A percentile compares a stretch with the other conserved stretches of the same genome.
phyloP scores from a whole-genome alignment of 2,113 vertebrate genomes.

The Pycnonotus jocosus region DNA sequence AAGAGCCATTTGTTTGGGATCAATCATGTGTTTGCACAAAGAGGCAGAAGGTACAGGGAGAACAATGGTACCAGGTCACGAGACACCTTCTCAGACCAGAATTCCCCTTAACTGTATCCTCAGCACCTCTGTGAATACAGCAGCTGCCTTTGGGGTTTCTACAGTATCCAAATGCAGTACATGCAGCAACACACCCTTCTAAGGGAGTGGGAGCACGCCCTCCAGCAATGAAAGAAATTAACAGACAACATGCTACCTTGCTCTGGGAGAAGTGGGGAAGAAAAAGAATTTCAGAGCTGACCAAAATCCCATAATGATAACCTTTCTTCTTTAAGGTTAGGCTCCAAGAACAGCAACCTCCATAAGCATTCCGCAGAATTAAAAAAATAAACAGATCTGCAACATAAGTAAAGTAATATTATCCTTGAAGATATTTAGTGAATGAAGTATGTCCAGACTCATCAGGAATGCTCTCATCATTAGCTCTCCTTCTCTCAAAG shows the following conservation, averaged over 20 bases:
- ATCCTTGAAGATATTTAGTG: background rate
- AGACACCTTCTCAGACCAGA: background rate
- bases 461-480: background rate
- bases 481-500: background rate
- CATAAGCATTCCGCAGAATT: background rate
- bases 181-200: background rate
- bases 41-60: background rate
- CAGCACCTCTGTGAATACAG: background rate
- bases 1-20: background rate
- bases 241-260: background rate
- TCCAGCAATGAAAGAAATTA: background rate
- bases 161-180: background rate
- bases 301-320: background rate
- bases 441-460: background rate
- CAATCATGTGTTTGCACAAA: background rate
- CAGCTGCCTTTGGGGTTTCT: background rate
- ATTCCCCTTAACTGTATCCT: background rate
- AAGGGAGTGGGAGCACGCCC: accelerated
- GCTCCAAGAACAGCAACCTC: background rate
- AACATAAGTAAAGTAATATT: background rate
- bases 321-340: background rate
- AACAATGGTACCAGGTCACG: background rate
- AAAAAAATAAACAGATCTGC: background rate
- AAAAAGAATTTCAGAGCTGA: background rate
- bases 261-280: accelerated